phyloP scores from a whole-genome alignment of 1,140 invertebrate species.

The Drosophila sulfurigaster region DNA sequence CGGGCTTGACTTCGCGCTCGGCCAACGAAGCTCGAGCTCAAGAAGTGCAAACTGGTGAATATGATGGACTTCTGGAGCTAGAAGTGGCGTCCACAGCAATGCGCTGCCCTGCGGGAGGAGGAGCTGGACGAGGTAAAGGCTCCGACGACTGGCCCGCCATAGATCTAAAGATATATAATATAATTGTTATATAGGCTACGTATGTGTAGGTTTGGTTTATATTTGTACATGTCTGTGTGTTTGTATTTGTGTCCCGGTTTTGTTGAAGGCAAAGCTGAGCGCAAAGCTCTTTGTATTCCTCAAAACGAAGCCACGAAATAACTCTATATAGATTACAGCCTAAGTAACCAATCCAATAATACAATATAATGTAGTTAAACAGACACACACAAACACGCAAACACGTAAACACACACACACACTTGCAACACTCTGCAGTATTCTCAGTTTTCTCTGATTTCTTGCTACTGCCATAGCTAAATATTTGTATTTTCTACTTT shows the following conservation, averaged over 20 bases:
- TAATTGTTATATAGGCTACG: conserved; percentile 59
- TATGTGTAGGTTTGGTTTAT: conserved; percentile 35
- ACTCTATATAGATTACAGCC: background rate
- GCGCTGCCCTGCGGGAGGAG: conserved; percentile 68
- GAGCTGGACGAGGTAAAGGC: conserved; percentile 24
- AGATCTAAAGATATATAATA: conserved; percentile 31
- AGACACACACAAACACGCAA: conserved; percentile 17
- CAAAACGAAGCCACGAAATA: conserved; percentile 2
- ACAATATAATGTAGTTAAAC: background rate
- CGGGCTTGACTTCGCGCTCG: conserved; percentile 86
- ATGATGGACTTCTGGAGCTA: conserved; percentile 85
- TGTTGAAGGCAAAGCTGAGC: conserved; percentile 45
- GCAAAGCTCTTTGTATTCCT: conserved; percentile 53
- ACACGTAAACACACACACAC: conserved; percentile 9
- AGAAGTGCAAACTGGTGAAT: conserved; percentile 84
- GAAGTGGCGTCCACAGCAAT: conserved; percentile 82
- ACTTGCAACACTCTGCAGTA: conserved; percentile 72
- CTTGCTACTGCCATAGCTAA: conserved; percentile 71
- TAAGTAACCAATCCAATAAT: background rate
- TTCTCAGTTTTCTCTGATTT: conserved; percentile 59
- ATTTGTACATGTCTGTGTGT: conserved; percentile 37
- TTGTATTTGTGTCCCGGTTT: conserved; percentile 9
- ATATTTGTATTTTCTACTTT: conserved; percentile 56
- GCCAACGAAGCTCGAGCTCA: conserved; percentile 83
- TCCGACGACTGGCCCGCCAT: conserved; percentile 24